Base-by-base conservation (phyloP, 2,797 vertebrate genomes). In the Agapornis canus region DNA sequence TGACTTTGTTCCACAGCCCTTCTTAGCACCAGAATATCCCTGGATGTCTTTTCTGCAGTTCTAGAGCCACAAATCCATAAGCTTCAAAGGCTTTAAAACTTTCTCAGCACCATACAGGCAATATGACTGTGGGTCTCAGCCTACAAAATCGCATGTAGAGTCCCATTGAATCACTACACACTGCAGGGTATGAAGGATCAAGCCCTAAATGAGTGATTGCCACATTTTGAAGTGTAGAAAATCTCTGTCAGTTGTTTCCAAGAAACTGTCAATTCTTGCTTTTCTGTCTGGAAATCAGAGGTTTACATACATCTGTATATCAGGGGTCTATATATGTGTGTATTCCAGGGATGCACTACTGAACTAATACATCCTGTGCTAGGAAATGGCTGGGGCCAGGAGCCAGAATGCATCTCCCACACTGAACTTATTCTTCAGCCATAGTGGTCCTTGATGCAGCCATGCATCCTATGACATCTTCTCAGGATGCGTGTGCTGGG, bases 401-500 rank as follows among this genome's bases (percentile, higher is more conserved):
- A 85, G 8, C 31, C 49, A 45, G 71, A 85, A 40, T 15, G 17
- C 21, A n/a, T 17, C 31, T 80, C 49, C 54, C 32, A 63, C 15
- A 6, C 45, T 0, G 1, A 65, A 10, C 25, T 85, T 2, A 1
- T 75, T 72, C 54, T 61, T 13, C 4, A 40, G 16, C 43, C 7
- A 0, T 12, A 10, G 45, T 43, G 37, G 32, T 61, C 47, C 69
- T 73, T 35, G 17, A 10, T 69, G 32, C 15, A 10, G 0, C 48
- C 0, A 0, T 76, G 27, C 27, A 48, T 89, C 51, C 68, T 60
- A 17, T 2, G 1, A 0, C 70, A 56, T 5, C 79, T 42, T 76
- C 35, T 49, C 39, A 39, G 51, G 37, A 29, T 13, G 14, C 0
- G 0, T 31, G 6, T 61, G 42, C n/a, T 3, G 4, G 61, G 39